Base-by-base conservation (phyloP, 1,140 invertebrate species). In the Wiebesia pumilae region DNA sequence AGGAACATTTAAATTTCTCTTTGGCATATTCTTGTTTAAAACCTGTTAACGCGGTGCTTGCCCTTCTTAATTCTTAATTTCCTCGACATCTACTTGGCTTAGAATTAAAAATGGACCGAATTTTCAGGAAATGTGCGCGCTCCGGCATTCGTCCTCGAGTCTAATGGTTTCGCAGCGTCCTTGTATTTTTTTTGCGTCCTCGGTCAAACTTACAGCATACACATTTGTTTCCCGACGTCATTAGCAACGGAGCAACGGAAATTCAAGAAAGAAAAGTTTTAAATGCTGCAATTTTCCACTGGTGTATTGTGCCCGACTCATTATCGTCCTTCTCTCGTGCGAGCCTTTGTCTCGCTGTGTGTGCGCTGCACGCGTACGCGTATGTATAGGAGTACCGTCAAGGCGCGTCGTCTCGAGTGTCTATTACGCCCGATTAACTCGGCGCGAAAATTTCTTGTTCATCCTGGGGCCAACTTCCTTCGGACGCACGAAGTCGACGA, bases 351-450 rank as follows among this genome's bases (percentile, higher is more conserved):
- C n/a, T 51, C 2, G 12, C n/a, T 51, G 24, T 30, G 14, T 51
- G n/a, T 54, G 27, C 33, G 47, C 7, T 30, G 43, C 43, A 47
- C 4, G 58, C 38, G 3, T 30, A 19, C 4, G 43, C 7, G 38
- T 51, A n/a, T 47, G 40, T 47, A 14, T 16, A 3, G 1, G 9
- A n/a, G 27, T 19, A 47, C 54, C 0, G 54, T 38, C 51, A 19
- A 30, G 43, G 43, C 35, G 51, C 47, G n/a, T 79, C 79, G 35
- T 43, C 79, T 65, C 65, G 47, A 83, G 47, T 77, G 33, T 84
- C 35, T 75, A 78, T 84, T 84, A 84, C 73, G 73, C 71, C 54
- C 69, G 71, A 75, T 75, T 77, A 77, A 58, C 30, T 77, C 33
- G 77, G 19, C 40, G 77, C 1, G 83, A 80, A 78, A 78, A 78